Evolutionary conservation across 2,888 invertebrate species (phyloP).

Genomic region (Metalampra italica): DNA sequence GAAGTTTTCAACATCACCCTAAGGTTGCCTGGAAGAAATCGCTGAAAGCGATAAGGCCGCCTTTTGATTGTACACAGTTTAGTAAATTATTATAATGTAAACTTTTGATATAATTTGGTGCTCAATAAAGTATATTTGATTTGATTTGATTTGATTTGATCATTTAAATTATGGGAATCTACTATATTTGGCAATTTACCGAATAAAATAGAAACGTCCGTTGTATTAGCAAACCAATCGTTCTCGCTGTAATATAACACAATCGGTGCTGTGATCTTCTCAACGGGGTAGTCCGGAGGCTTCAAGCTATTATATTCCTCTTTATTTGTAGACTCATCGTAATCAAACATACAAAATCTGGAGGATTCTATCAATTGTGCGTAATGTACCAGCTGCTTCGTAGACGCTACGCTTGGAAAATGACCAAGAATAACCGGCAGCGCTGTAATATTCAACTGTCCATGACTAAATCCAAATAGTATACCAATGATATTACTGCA

Average conservation of each 20-base stretch:
- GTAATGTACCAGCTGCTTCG: constrained; percentile 49
- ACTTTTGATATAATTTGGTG: too few species aligned
- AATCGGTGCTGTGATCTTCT: constrained; percentile 22
- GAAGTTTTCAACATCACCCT: too few species aligned
- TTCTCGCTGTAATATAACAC: constrained; percentile 24
- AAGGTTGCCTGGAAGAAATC: too few species aligned
- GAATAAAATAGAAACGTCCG: constrained; percentile 21
- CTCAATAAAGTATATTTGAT: too few species aligned
- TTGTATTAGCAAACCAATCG: constrained; percentile 24
- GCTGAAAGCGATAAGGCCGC: too few species aligned
- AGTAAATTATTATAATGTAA: too few species aligned
- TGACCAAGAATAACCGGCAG: constrained; percentile 21
- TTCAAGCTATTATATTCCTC: constrained; percentile 15
- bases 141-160: too few species aligned
- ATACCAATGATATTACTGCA: constrained; percentile 8
- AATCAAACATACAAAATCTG: constrained; percentile 29
- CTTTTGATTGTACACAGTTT: too few species aligned
- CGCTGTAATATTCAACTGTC: constrained; percentile 19
- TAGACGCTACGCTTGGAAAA: constrained; percentile 55
- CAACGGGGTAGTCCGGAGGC: constrained; percentile 26
- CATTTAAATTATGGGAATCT: constrained; percentile 18
- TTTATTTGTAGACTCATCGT: constrained; percentile 22
- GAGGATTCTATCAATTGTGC: constrained; percentile 25
- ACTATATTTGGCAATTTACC: constrained; percentile 22
- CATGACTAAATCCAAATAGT: constrained; percentile 25